A percentile compares a stretch with the other conserved stretches of the same genome.
Conservation (phyloP, 2,888 invertebrate genomes). For the Teleiodes luculella region DNA sequence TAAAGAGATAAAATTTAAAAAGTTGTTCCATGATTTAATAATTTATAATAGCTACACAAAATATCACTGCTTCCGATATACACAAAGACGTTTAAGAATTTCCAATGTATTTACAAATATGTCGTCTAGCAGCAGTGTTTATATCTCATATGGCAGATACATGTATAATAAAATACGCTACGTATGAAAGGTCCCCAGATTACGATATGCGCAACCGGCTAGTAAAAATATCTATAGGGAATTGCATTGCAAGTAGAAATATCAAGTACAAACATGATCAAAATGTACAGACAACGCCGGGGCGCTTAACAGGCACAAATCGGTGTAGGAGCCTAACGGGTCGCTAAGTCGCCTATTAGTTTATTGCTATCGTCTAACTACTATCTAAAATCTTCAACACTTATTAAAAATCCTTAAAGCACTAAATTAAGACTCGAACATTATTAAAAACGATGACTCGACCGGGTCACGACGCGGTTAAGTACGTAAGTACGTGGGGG, state of each 20-base stretch:
- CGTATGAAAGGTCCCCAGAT: conserved; percentile 41
- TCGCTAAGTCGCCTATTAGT: conserved; percentile 39
- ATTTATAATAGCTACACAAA: conserved; percentile 65
- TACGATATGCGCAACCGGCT: conserved; percentile 42
- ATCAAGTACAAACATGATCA: conserved; percentile 31
- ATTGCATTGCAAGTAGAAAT: conserved; percentile 35
- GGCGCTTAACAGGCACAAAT: conserved; percentile 50
- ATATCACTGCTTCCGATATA: conserved; percentile 72
- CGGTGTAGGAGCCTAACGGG: conserved; percentile 50
- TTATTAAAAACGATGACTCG: conserved; percentile 34
- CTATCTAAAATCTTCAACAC: conserved; percentile 56
- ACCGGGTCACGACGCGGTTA: conserved; percentile 35
- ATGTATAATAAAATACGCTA: conserved; percentile 32
- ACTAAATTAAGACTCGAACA: conserved; percentile 46
- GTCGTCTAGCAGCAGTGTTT: conserved; percentile 55
- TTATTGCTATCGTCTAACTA: conserved; percentile 64
- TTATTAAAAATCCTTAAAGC: conserved; percentile 52
- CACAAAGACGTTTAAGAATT: conserved; percentile 49
- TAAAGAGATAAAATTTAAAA: conserved; percentile 46
- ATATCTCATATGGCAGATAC: conserved; percentile 32
- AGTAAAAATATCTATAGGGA: conserved; percentile 28
- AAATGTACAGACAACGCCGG: conserved; percentile 28
- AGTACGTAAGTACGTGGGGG: conserved; percentile 41
- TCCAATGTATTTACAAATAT: conserved; percentile 62
- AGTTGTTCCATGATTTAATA: conserved; percentile 31